Conservation (phyloP, 2,888 invertebrate species). For the Meganola albula region DNA sequence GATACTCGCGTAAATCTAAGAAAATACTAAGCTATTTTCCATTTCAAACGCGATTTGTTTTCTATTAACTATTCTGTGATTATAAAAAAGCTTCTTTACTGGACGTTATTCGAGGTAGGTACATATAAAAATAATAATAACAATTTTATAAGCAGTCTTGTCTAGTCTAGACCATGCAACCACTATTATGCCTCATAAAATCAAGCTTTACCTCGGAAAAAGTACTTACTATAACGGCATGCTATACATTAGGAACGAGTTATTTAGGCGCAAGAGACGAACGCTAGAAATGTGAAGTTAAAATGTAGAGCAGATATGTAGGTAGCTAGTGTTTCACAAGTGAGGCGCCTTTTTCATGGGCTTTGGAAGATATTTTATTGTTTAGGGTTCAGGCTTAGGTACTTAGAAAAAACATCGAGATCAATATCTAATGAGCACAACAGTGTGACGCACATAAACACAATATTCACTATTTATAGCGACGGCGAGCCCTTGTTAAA, state of each 20-base stretch:
- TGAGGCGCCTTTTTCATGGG: constrained; percentile 71
- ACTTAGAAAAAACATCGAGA: constrained; percentile 64
- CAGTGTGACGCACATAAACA: constrained; percentile 76
- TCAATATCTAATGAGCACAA: constrained; percentile 70
- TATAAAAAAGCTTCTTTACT: constrained; percentile 21
- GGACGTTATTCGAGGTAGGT: too few relatives aligned
- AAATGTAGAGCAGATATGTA: constrained; percentile 30
- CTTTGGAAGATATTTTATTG: constrained; percentile 45
- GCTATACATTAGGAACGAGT: constrained; percentile 24
- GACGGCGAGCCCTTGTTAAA: constrained; percentile 55
- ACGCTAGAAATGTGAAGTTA: constrained; percentile 23
- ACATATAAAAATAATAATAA: too few relatives aligned
- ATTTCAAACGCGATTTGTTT: too few relatives aligned
- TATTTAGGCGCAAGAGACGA: constrained; percentile 21
- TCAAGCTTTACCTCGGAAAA: constrained; percentile 19
- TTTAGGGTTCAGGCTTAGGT: constrained; percentile 58
- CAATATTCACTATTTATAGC: constrained; percentile 66
- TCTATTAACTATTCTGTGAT: too few relatives aligned
- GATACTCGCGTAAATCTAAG: too few relatives aligned
- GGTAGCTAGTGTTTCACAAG: constrained; percentile 71
- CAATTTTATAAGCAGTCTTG: too few relatives aligned
- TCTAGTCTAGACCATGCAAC: constrained; percentile 22
- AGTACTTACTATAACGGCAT: constrained; percentile 26
- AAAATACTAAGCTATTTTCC: too few relatives aligned
- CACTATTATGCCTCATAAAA: constrained; percentile 18